Percentiles rank a stretch among this genome's conserved stretches.
phyloP scores from a whole-genome alignment of 1,140 invertebrate species.

The Helicoverpa armigera region DNA sequence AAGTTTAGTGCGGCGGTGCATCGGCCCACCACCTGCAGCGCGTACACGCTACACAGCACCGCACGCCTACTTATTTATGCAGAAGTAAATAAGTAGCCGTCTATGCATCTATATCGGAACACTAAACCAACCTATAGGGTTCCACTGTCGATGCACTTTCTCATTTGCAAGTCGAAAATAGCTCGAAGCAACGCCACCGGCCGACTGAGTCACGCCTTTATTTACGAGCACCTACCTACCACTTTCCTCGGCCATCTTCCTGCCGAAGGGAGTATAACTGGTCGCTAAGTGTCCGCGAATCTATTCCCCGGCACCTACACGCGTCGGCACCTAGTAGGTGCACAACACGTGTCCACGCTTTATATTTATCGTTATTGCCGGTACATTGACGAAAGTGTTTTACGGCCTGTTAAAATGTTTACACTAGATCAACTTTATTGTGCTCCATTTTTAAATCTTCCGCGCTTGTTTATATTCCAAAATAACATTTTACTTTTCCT shows the following conservation, averaged over 20 bases:
- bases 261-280: slow-evolving; percentile 54
- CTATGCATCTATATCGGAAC: slow-evolving; percentile 39
- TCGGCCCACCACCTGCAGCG: slow-evolving; percentile 58
- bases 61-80: slow-evolving; percentile 1
- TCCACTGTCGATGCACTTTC: slow-evolving; percentile 72
- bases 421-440: slow-evolving; percentile 43
- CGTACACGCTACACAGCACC: slow-evolving; percentile 4
- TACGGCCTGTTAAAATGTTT: slow-evolving; percentile 48
- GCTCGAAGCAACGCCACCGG: slow-evolving; percentile 61
- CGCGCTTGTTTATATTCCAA: slow-evolving; percentile 27
- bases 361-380: slow-evolving; percentile 48
- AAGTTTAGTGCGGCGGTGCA: slow-evolving; percentile 46
- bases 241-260: slow-evolving; percentile 62
- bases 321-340: not conserved
- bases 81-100: slow-evolving; percentile 39
- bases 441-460: slow-evolving; percentile 39
- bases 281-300: slow-evolving; percentile 53
- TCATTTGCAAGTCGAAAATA: slow-evolving; percentile 84
- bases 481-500: slow-evolving; percentile 4
- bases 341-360: slow-evolving; percentile 29
- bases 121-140: slow-evolving; percentile 38
- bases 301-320: slow-evolving; percentile 24
- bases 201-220: slow-evolving; percentile 77
- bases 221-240: slow-evolving; percentile 68
- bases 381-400: slow-evolving; percentile 46